Percentiles rank a stretch among this genome's conserved stretches.
These are phyloP conservation scores for Vombatus ursinus DNA, from an alignment of 2,113 vertebrate species.

Conservation along the genomic window DNA sequence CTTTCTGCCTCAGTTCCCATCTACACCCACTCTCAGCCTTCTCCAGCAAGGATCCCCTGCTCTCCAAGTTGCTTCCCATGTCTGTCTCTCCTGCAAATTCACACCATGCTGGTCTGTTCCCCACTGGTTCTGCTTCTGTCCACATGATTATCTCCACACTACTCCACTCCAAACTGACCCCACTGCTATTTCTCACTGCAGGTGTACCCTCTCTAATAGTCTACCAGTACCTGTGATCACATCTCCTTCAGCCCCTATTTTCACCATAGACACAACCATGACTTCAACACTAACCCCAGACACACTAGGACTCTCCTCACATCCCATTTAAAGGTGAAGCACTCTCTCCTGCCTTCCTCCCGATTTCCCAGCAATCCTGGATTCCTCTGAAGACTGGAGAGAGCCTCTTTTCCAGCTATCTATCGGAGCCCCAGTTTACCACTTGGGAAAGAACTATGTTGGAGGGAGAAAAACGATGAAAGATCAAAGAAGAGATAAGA, in stretches of 20 bases:
- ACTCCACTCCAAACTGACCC: background rate
- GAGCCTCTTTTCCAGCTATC: background rate
- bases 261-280: no score
- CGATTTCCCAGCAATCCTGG: background rate
- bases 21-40: rapidly evolving
- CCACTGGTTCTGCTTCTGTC: no score
- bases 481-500: background rate
- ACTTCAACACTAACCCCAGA: background rate
- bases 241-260: background rate
- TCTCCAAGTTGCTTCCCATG: no score
- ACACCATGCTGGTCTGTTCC: background rate
- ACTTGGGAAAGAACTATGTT: background rate
- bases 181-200: background rate
- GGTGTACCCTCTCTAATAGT: background rate
- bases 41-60: background rate
- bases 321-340: background rate
- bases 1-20: background rate
- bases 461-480: background rate
- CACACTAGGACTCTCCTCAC: background rate
- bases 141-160: background rate
- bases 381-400: background rate
- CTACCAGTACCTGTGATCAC: background rate
- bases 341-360: background rate
- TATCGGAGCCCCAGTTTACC: background rate
- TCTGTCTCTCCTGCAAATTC: background rate